Conservation (phyloP, 2,797 vertebrate genomes). For the Tolypeutes matacus region DNA sequence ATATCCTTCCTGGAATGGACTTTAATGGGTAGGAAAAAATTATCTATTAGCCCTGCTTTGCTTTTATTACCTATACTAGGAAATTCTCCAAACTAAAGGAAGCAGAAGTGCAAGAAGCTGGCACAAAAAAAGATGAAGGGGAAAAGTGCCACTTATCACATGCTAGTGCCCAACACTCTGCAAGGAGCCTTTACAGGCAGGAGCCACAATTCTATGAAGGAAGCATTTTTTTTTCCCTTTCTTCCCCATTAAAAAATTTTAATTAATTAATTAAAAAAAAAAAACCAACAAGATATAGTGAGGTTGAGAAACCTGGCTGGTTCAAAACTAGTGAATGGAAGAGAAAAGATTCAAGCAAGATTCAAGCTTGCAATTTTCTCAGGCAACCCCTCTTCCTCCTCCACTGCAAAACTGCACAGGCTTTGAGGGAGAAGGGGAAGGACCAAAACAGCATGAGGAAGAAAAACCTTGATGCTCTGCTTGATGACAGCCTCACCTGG, state of each 20-base stretch:
- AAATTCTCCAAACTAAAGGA: not conserved
- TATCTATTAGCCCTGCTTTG: not conserved
- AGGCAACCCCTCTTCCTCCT: not conserved
- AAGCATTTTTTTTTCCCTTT: not conserved
- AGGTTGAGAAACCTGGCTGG: conserved; percentile 2
- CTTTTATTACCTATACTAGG: not conserved
- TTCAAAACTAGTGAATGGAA: conserved; percentile 2
- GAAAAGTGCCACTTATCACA: not conserved
- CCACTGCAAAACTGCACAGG: not conserved
- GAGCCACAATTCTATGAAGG: not conserved
- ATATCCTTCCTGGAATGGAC: not conserved
- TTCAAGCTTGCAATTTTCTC: not conserved
- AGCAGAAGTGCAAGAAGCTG: conserved; percentile 22
- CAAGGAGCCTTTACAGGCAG: not conserved
- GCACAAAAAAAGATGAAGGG: not conserved
- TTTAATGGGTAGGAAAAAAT: not conserved
- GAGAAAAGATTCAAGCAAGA: not conserved
- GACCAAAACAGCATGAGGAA: not conserved
- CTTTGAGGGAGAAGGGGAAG: not conserved
- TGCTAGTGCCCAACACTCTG: not conserved
- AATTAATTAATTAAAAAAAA: too few relatives aligned
- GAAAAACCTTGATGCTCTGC: not conserved
- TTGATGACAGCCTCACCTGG: not conserved
- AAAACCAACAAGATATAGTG: not conserved
- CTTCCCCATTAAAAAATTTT: too few relatives aligned